phyloP scores from a whole-genome alignment of 2,888 invertebrate genomes.

The Synergus itoensis region DNA sequence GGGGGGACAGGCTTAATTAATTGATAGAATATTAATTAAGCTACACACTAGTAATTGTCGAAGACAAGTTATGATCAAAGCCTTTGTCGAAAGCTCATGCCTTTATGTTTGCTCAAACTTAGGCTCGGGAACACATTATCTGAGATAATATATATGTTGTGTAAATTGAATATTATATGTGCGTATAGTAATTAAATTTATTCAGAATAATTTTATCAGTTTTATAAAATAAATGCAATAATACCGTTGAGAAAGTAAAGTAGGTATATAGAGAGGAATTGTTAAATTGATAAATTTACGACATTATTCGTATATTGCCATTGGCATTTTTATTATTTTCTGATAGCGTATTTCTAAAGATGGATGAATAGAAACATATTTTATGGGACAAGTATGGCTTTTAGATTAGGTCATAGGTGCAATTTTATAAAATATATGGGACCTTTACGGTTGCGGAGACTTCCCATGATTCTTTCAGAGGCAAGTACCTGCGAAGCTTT shows the following conservation, averaged over 20 bases:
- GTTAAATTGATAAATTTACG: constrained; percentile 47
- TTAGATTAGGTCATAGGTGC: constrained; percentile 67
- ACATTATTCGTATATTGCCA: constrained; percentile 43
- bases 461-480: background rate
- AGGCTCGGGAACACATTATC: constrained; percentile 7
- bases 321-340: constrained; percentile 72
- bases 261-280: background rate
- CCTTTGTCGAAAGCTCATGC: constrained; percentile 32
- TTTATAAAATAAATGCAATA: background rate
- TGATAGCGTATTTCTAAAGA: constrained; percentile 67
- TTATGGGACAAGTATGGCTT: constrained; percentile 74
- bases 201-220: no score
- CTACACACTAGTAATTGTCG: constrained; percentile 49
- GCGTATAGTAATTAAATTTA: no score
- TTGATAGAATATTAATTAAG: constrained; percentile 54
- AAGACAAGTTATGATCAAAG: constrained; percentile 54
- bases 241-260: background rate
- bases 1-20: constrained; percentile 47
- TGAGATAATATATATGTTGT: background rate
- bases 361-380: constrained; percentile 69
- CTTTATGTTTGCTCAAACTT: constrained; percentile 49
- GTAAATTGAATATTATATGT: background rate
- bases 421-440: constrained; percentile 50
- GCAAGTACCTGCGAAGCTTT: background rate
- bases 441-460: constrained; percentile 34